These are phyloP conservation scores for Oncorhynchus keta DNA, from an alignment of 2,113 vertebrate genomes.

Conservation along the genomic window DNA sequence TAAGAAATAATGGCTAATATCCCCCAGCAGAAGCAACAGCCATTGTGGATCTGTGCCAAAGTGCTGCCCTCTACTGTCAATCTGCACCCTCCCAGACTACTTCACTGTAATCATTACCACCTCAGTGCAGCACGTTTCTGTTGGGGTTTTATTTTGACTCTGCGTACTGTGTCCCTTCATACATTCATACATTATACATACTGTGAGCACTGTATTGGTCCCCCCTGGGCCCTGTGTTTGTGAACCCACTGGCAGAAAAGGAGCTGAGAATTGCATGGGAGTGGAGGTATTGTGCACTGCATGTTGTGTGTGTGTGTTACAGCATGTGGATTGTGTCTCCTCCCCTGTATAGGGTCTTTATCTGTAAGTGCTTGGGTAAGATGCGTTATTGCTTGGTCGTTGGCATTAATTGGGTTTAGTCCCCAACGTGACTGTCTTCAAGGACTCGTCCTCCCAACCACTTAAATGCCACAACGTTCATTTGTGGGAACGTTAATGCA, in stretches of 20 bases:
- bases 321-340: neutral
- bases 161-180: neutral
- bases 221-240: neutral
- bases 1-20: neutral
- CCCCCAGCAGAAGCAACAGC: neutral
- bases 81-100: neutral
- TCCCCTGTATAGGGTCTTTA: neutral
- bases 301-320: neutral
- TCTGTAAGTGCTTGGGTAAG: slow-evolving; percentile 50
- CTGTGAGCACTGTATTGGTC: neutral
- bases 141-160: neutral
- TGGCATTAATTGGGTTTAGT: slow-evolving; percentile 29
- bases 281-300: slow-evolving; percentile 29
- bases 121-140: neutral
- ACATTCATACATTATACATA: neutral
- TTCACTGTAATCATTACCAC: neutral
- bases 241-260: neutral
- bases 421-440: slow-evolving; percentile 26
- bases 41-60: neutral
- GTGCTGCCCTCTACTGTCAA: neutral
- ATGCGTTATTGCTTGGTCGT: slow-evolving; percentile 13
- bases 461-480: neutral
- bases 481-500: neutral
- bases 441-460: slow-evolving; percentile 49
- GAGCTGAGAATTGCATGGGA: neutral